Evolutionary conservation across 2,113 vertebrate species (phyloP), one percentile per base, ranked within the genome.

Genomic region (Anguilla japonica): DNA sequence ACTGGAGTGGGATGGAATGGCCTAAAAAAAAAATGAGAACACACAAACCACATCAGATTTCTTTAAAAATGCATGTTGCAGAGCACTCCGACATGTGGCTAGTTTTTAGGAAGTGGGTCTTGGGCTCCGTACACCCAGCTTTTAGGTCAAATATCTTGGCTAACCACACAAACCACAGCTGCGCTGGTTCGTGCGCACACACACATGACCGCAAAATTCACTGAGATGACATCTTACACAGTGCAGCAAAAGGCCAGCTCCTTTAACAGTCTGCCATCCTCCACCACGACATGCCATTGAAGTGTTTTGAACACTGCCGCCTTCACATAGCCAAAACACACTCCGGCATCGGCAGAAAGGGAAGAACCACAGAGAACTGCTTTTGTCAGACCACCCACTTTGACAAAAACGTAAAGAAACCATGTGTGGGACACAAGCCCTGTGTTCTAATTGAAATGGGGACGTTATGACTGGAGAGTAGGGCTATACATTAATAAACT

Each of bases 351-450:
- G 87, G 88, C 92, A 91, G 89, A 83, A 93, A 92, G 57, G 88
- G 90, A 91, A 6, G 90, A 89, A 89, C 93, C 89, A 90, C 84
- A 83, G 15, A 1, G 88, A 85, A 83, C 22, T 86, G 86, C 87
- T 89, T 91, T 93, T 91, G 88, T 87, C 91, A 91, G 96, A 96
- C 96, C 96, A 96, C 96, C 96, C 95, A 97, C 95, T 89, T 90
- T 83, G 95, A 91, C 1, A 0, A 84, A 91, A 91, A 95, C 93
- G 95, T 93, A 53, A 53, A 92, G 92, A 95, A 96, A 95, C 92
- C 95, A 95, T 94, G 95, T 95, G 95, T 94, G 93, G 88, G 88
- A 91, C 81, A 92, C 93, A 93, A 95, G 90, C 92, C 86, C 87
- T 88, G 92, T 85, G 82, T 86, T 3, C 87, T 75, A 88, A 90